These are phyloP conservation scores for Zoroaster sp. DNA, from an alignment of 53 echinoderm and acorn worm species.

Conservation along the genomic window DNA sequence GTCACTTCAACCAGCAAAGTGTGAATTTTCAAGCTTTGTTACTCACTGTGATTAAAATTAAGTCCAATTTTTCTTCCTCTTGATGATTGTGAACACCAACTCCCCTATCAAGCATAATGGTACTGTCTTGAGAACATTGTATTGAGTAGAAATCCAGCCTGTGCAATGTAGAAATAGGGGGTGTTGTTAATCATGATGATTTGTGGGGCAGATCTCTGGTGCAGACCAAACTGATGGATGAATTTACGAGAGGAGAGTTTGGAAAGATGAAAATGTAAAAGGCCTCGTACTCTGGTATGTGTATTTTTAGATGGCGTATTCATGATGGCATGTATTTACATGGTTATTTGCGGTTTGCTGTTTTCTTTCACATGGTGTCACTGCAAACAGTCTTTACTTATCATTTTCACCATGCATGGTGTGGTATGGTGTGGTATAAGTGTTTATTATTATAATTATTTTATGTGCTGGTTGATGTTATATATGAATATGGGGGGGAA, in stretches of 20 bases:
- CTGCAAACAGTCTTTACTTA: no score
- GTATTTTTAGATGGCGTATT: constrained; percentile 28
- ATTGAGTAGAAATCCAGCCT: background rate
- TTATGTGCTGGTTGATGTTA: no score
- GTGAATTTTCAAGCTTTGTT: background rate
- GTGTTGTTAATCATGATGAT: background rate
- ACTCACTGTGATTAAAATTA: constrained; percentile 8
- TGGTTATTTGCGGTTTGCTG: no score
- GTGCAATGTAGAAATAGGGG: background rate
- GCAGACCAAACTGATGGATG: background rate
- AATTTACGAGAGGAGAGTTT: background rate
- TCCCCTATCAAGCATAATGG: constrained; percentile 3
- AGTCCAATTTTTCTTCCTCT: background rate
- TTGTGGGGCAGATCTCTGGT: background rate
- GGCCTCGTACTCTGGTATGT: background rate
- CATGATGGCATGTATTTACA: constrained; percentile 52
- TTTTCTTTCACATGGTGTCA: no score
- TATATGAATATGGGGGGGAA: no score
- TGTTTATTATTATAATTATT: no score
- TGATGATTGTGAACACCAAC: background rate
- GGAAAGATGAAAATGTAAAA: background rate
- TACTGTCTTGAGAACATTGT: background rate
- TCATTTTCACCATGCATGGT: no score
- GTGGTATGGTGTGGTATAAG: no score
- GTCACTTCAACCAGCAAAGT: constrained; percentile 4